A percentile compares a stretch with the other conserved stretches of the same genome.
Evolutionary conservation across 2,113 vertebrate genomes (phyloP).

Genomic region (Etia nguti): DNA sequence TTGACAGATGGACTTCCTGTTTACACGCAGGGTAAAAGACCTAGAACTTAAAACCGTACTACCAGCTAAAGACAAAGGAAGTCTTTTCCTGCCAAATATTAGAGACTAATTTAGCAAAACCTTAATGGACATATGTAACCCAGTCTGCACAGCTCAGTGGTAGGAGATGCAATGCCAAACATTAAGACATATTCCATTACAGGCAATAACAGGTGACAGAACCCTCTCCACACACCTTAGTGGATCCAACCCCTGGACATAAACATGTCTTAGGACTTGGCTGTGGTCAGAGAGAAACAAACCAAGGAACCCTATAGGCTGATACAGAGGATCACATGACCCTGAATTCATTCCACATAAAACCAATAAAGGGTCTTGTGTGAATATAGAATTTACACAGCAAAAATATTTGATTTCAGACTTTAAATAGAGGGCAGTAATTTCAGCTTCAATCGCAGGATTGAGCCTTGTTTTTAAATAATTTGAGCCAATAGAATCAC

Average conservation of each 20-base stretch:
- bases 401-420: neutral
- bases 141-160: neutral
- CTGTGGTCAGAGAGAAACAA: neutral
- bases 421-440: neutral
- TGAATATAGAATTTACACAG: neutral
- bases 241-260: neutral
- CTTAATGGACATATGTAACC: neutral
- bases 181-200: accelerated
- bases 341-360: neutral
- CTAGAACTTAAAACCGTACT: neutral
- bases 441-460: neutral
- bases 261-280: neutral
- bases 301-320: neutral
- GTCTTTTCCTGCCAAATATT: neutral
- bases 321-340: neutral
- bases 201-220: neutral
- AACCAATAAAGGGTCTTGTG: neutral
- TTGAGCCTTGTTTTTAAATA: neutral
- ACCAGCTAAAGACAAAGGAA: neutral
- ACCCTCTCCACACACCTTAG: neutral
- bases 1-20: neutral
- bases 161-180: neutral
- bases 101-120: neutral
- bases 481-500: neutral
- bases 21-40: neutral